Conservation (phyloP, 92 coral and sea anemone species). For the Heliopora coerulea region DNA sequence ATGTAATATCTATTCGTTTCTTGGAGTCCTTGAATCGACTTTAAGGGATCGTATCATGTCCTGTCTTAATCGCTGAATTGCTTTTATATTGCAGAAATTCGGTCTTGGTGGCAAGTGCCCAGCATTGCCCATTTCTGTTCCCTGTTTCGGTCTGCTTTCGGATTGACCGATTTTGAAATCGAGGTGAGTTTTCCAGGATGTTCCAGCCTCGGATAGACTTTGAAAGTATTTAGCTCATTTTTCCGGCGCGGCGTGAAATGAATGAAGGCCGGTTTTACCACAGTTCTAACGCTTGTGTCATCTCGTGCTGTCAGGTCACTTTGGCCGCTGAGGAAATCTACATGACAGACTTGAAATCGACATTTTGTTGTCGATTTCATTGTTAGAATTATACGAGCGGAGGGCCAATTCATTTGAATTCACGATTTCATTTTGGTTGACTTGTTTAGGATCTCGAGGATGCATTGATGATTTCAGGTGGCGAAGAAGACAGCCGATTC, state of each 20-base stretch:
- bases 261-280: background rate
- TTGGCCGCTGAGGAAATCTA: constrained; percentile 2
- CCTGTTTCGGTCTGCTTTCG: constrained; percentile 98
- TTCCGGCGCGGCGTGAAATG: background rate
- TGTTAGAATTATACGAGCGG: background rate
- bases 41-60: background rate
- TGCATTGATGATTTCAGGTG: constrained; percentile 90
- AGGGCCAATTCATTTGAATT: constrained; percentile 7
- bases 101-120: constrained; percentile 99
- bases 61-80: background rate
- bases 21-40: too few relatives aligned
- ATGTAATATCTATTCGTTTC: background rate
- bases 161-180: constrained; percentile 97
- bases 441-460: constrained; percentile 86
- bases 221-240: background rate
- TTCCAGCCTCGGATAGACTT: background rate
- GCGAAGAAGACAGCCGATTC: constrained; percentile 85
- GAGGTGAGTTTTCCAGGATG: constrained; percentile 62
- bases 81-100: constrained; percentile 78
- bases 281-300: background rate
- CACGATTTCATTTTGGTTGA: constrained; percentile 41
- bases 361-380: background rate
- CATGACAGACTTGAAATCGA: constrained; percentile 36
- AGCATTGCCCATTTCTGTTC: constrained; percentile 98
- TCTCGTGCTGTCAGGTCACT: too few relatives aligned